These are phyloP conservation scores for Meloidogyne hapla DNA, from an alignment of 1,140 invertebrate species.

Conservation along the genomic window DNA sequence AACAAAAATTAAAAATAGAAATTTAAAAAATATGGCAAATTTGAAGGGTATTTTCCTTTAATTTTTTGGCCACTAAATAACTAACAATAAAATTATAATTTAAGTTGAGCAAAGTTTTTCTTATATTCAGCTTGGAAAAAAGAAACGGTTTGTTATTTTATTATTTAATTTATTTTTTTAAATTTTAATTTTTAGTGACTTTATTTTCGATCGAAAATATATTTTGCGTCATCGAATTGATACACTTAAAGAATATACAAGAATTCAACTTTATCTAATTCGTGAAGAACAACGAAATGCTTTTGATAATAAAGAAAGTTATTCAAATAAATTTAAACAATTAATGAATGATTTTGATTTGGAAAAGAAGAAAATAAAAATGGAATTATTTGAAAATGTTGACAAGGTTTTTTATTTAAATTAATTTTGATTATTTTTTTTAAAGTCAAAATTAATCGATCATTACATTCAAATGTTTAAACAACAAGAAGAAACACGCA, in stretches of 20 bases:
- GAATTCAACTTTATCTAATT: slow-evolving; percentile 12
- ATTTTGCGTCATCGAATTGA: slow-evolving; percentile 1
- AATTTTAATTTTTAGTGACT: not conserved
- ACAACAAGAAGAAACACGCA: not conserved
- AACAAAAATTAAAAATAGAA: too few relatives aligned
- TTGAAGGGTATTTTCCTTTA: not conserved
- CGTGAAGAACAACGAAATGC: not conserved
- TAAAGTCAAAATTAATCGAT: not conserved
- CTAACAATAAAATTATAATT: not conserved
- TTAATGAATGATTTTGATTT: slow-evolving; percentile 8
- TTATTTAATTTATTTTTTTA: not conserved
- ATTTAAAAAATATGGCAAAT: not conserved
- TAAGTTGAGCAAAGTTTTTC: not conserved
- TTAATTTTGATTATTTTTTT: not conserved
- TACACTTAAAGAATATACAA: slow-evolving; percentile 8
- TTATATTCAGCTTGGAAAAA: not conserved
- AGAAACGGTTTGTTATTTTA: not conserved
- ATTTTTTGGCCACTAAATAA: not conserved
- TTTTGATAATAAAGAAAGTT: not conserved
- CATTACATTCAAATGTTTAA: not conserved
- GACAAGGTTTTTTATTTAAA: not conserved
- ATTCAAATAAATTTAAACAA: slow-evolving; percentile 1
- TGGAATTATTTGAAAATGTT: not conserved
- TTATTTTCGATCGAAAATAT: not conserved
- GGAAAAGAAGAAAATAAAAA: slow-evolving; percentile 11